A percentile compares a stretch with the other conserved stretches of the same genome.
Evolutionary conservation across 2,888 invertebrate genomes (phyloP).

Genomic region (Halictus quadricinctus): DNA sequence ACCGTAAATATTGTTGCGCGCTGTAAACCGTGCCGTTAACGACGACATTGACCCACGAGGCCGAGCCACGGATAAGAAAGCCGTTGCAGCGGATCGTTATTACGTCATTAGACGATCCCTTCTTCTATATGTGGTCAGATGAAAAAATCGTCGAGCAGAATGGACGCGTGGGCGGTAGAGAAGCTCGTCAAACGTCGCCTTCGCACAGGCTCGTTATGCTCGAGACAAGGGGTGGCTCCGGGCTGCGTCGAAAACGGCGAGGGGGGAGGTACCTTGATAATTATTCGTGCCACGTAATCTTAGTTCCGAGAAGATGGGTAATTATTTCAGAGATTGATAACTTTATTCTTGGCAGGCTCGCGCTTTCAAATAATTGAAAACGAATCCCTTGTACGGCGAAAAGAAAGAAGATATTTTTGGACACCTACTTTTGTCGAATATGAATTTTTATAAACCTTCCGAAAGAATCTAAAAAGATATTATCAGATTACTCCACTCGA

Average conservation of each 20-base stretch:
- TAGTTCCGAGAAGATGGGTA: background rate
- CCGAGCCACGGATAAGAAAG: slow-evolving; percentile 32
- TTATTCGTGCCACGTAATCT: slow-evolving; percentile 3
- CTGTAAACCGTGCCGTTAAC: slow-evolving; percentile 27
- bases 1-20: slow-evolving; percentile 37
- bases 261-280: background rate
- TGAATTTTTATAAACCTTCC: background rate
- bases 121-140: background rate
- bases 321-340: slow-evolving; percentile 2
- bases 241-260: background rate
- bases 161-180: background rate
- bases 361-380: background rate
- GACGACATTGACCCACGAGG: slow-evolving; percentile 47
- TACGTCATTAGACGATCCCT: slow-evolving; percentile 30
- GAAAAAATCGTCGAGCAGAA: slow-evolving; percentile 16
- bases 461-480: background rate
- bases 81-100: slow-evolving; percentile 15
- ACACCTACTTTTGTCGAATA: background rate
- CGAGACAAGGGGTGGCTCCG: slow-evolving; percentile 27
- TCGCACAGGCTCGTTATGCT: slow-evolving; percentile 57
- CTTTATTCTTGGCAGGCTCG: background rate
- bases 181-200: slow-evolving; percentile 53
- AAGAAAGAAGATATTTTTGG: background rate
- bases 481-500: too few species aligned
- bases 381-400: background rate